A percentile compares a stretch with the other conserved stretches of the same genome.
Evolutionary conservation across 2,888 invertebrate genomes (phyloP).

Genomic region (Noctua janthina): DNA sequence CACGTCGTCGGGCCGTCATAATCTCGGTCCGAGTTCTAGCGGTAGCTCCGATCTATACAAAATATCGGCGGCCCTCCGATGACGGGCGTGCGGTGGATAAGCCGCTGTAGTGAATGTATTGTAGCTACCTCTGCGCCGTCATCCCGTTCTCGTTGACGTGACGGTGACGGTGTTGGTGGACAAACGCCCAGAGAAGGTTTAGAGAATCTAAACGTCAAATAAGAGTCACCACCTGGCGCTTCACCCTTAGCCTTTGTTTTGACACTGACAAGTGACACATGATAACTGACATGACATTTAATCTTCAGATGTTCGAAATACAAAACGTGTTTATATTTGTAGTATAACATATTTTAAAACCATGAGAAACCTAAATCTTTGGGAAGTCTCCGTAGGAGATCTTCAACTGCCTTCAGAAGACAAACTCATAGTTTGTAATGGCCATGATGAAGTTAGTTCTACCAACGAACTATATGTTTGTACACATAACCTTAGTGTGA

Average conservation of each 20-base stretch:
- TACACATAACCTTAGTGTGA: constrained; percentile 82
- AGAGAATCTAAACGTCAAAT: no score
- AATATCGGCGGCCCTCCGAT: no score
- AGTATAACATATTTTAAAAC: constrained; percentile 44
- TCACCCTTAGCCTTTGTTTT: not conserved
- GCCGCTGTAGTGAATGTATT: no score
- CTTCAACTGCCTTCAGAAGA: constrained; percentile 71
- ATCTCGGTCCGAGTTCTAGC: no score
- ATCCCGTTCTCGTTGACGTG: no score
- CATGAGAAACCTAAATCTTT: constrained; percentile 85
- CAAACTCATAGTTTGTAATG: constrained; percentile 77
- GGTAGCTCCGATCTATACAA: no score
- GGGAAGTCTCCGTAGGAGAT: constrained; percentile 78
- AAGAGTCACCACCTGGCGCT: no score
- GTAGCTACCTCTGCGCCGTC: no score
- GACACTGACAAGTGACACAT: not conserved
- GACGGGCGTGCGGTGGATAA: no score
- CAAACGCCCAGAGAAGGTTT: no score
- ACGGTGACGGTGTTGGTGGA: no score
- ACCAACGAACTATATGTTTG: constrained; percentile 81
- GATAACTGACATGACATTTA: constrained; percentile 5
- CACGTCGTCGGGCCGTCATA: no score
- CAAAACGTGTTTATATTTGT: constrained; percentile 57
- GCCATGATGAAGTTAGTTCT: constrained; percentile 79
- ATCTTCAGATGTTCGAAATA: constrained; percentile 23